These are phyloP conservation scores for Brachionichthys hirsutus DNA, from an alignment of 2,113 vertebrate species.

Conservation along the genomic window DNA sequence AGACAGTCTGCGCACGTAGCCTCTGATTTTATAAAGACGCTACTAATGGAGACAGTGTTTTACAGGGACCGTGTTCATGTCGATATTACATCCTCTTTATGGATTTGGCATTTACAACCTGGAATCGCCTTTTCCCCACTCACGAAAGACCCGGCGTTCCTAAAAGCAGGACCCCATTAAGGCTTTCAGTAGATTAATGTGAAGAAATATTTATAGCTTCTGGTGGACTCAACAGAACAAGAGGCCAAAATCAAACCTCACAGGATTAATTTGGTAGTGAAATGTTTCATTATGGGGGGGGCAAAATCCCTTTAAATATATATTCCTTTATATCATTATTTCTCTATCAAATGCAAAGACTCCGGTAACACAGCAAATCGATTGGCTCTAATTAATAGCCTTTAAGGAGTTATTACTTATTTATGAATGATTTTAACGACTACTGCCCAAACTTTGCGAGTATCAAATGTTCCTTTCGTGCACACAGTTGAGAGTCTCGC, in stretches of 20 bases:
- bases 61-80: conserved; percentile 49
- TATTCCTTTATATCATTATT: conserved; percentile 6
- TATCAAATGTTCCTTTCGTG: too few species aligned
- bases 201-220: conserved; percentile 27
- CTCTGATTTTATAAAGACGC: conserved; percentile 59
- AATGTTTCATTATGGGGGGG: background rate
- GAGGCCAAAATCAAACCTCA: conserved; percentile 8
- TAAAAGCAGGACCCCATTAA: conserved; percentile 31
- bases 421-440: too few species aligned
- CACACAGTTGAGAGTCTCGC: too few species aligned
- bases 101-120: conserved; percentile 38
- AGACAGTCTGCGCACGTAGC: conserved; percentile 30
- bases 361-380: background rate
- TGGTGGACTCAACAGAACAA: conserved; percentile 4
- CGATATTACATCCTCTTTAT: conserved; percentile 57
- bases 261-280: background rate
- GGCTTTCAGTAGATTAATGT: conserved; percentile 51
- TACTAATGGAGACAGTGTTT: conserved; percentile 37
- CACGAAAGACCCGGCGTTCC: conserved; percentile 12
- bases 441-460: too few species aligned
- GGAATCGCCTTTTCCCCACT: background rate
- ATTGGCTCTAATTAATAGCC: too few species aligned
- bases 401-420: too few species aligned
- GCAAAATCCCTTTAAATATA: conserved; percentile 14
- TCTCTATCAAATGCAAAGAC: conserved; percentile 7